Evolutionary conservation across 23 tunicate genomes (phyloP).

Genomic region (Halocynthia roretzi): DNA sequence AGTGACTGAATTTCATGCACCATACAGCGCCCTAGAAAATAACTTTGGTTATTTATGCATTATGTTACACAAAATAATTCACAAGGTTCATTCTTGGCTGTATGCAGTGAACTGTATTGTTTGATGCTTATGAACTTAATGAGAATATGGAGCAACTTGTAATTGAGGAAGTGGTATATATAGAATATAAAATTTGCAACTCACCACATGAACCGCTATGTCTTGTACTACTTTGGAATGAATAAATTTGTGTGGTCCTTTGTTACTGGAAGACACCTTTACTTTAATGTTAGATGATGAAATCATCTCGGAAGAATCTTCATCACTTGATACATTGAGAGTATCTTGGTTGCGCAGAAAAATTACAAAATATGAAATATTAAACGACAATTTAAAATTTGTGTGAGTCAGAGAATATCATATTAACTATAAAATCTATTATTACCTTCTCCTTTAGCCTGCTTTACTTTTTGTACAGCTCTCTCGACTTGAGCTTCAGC

Average conservation of each 20-base stretch:
- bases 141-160: no score
- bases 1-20: slow-evolving; percentile 98
- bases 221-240: slow-evolving; percentile 73
- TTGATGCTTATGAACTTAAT: no score
- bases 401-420: no score
- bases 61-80: not conserved
- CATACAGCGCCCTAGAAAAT: slow-evolving; percentile 82
- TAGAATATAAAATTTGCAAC: not conserved
- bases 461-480: slow-evolving; percentile 86
- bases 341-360: slow-evolving; percentile 27
- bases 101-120: no score
- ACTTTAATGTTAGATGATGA: slow-evolving; percentile 45
- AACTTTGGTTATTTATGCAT: not conserved
- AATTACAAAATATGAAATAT: no score
- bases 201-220: slow-evolving; percentile 87
- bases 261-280: slow-evolving; percentile 65
- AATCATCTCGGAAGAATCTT: slow-evolving; percentile 54
- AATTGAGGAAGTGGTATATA: no score
- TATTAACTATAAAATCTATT: no score
- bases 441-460: slow-evolving; percentile 40
- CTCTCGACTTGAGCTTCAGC: slow-evolving; percentile 65
- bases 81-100: no score
- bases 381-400: no score
- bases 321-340: slow-evolving; percentile 84
- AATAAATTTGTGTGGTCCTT: slow-evolving; percentile 66